Base-by-base conservation (phyloP, 2,113 vertebrate species). In the Oplegnathus fasciatus region DNA sequence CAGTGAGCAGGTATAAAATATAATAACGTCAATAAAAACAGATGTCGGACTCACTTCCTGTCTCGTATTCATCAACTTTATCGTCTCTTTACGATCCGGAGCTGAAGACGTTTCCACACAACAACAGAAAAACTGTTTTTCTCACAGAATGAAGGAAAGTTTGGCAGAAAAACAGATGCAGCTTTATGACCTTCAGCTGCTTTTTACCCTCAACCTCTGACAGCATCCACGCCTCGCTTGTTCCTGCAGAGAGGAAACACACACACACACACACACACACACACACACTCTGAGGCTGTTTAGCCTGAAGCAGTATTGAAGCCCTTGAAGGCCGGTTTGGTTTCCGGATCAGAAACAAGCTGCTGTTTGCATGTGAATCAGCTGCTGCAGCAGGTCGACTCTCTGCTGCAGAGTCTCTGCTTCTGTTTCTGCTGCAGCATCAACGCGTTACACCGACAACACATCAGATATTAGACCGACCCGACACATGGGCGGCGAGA, bases 241-340 rank as follows among this genome's bases (percentile, higher is more conserved):
- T 15, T 42, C 61, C 74, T 76, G 74, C 46, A 52, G 30, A 50
- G 28, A 64, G 42, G 8, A 18, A 4, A 24, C 66, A 48, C 66
- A 30, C 66, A 69, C 66, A 68, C 65, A 48, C 24, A 42, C 70
- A 74, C 72, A 32, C 74, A 50, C 46, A 62, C 55, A 70, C 55
- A 80, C 30, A 37, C 20, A 50, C n/a, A 15, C 10, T 32, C 18
- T 10, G 32, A 60, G 54, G 20, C 14, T 5, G 42, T 62, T 40
- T 30, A 30, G 68, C 68, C 68, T 32, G 46, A n/a, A 13, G 78
- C 58, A 2, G 58, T 65, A 0, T 17, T 13, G 20, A 13, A 37
- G 34, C 34, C 34, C 34, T 37, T 6, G 34, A 37, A 9, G 14
- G 52, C 26, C 20, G 26, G 50, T 24, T 46, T 69, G 76, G 30